Percentiles rank a stretch among this genome's conserved stretches.
Evolutionary conservation across 30 jellyfish, hydroid and myxozoan genomes (phyloP).

Genomic region (Sanderia malayensis): DNA sequence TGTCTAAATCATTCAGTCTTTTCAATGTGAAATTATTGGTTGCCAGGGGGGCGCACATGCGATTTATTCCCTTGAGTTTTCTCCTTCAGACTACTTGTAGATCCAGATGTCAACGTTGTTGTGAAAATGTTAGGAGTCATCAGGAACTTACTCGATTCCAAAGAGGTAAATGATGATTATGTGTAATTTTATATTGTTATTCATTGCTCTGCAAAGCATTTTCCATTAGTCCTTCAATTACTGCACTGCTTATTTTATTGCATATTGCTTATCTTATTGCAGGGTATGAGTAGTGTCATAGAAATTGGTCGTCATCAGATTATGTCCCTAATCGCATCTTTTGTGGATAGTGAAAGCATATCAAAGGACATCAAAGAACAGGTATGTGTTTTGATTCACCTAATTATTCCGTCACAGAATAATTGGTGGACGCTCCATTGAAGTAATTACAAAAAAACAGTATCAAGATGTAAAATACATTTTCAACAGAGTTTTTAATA

Average conservation of each 20-base stretch:
- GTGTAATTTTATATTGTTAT: not conserved
- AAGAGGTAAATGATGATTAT: conserved; percentile 50
- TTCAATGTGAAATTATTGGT: no score
- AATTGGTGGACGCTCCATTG: no score
- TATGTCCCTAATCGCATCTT: conserved; percentile 34
- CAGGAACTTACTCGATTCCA: conserved; percentile 66
- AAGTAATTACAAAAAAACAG: no score
- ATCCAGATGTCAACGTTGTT: conserved; percentile 59
- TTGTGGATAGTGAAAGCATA: conserved; percentile 19
- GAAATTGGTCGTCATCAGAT: conserved; percentile 51
- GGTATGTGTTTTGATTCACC: conserved; percentile 25
- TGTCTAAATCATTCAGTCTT: no score
- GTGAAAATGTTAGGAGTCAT: conserved; percentile 70
- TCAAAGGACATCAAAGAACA: conserved; percentile 57
- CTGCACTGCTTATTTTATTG: no score
- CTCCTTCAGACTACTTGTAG: conserved; percentile 49
- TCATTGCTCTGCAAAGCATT: not conserved
- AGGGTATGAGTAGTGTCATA: conserved; percentile 52
- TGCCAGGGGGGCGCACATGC: no score
- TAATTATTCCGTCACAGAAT: no score
- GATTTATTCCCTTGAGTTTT: no score
- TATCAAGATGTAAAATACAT: no score
- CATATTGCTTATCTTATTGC: not conserved
- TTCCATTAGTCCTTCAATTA: not conserved
- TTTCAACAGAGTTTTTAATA: no score